A percentile compares a stretch with the other conserved stretches of the same genome.
Conservation (phyloP, 2,797 vertebrate species). For the Cynopterus sphinx region DNA sequence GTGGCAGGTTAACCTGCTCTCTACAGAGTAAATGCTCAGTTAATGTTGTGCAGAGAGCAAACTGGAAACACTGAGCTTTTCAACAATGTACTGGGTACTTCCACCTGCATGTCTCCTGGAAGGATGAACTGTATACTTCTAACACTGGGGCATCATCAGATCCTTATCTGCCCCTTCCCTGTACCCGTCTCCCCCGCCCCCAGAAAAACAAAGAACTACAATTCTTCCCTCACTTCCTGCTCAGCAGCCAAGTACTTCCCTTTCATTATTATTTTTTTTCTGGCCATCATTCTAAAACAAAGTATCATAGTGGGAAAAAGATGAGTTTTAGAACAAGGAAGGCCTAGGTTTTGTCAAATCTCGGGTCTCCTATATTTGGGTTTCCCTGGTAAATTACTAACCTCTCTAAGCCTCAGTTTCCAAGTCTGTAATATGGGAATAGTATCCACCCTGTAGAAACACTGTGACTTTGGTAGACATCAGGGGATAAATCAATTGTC, state of each 20-base stretch:
- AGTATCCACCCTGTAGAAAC: not conserved
- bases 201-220: not conserved
- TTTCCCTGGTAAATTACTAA: not conserved
- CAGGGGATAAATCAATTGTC: not conserved
- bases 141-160: not conserved
- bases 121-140: not conserved
- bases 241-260: not conserved
- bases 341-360: not conserved
- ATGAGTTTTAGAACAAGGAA: constrained; percentile 24
- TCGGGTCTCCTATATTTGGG: not conserved
- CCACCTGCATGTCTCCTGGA: not conserved
- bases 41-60: not conserved
- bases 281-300: not conserved
- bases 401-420: not conserved
- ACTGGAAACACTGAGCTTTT: not conserved
- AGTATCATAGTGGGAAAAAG: not conserved
- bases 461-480: not conserved
- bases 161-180: not conserved
- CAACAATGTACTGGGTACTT: not conserved
- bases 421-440: not conserved
- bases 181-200: not conserved
- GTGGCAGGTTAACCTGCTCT: not conserved
- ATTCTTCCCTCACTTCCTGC: not conserved
- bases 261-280: not conserved
- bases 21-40: not conserved